These are phyloP conservation scores for Epinephelus malabaricus DNA, from an alignment of 2,797 vertebrate species.

Conservation along the genomic window DNA sequence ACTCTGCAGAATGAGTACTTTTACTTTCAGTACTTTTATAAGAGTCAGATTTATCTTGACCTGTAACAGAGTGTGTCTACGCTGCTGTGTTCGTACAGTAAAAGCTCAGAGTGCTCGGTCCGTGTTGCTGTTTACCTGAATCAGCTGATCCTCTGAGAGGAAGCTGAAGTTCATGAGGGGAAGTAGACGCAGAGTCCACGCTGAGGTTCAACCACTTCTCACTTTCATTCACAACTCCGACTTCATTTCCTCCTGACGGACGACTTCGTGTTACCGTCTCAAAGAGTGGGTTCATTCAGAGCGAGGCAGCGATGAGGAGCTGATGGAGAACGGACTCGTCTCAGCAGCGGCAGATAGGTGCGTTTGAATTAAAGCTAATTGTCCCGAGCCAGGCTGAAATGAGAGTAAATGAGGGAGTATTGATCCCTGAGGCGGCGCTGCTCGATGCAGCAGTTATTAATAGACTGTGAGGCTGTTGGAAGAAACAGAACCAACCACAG, in stretches of 20 bases:
- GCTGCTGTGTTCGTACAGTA: too few species aligned
- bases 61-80: too few species aligned
- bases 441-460: constrained; percentile 27
- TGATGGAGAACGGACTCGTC: constrained; percentile 47
- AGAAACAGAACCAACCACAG: not conserved
- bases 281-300: not conserved
- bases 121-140: not conserved
- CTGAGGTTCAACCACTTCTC: constrained; percentile 42
- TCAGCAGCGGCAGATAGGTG: constrained; percentile 25
- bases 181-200: constrained; percentile 19
- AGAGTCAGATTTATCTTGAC: too few species aligned
- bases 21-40: too few species aligned
- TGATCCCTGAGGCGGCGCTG: constrained; percentile 16
- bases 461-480: not conserved
- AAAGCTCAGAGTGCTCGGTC: too few species aligned
- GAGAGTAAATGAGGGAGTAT: constrained; percentile 1
- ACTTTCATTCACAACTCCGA: constrained; percentile 36
- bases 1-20: too few species aligned
- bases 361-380: constrained; percentile 9
- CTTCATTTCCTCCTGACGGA: constrained; percentile 18
- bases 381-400: not conserved
- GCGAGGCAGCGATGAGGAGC: constrained; percentile 9
- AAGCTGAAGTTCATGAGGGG: constrained; percentile 34
- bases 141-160: not conserved
- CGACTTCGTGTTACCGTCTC: too few species aligned